Evolutionary conservation across 1,140 invertebrate species (phyloP).

Genomic region (Cherax destructor): DNA sequence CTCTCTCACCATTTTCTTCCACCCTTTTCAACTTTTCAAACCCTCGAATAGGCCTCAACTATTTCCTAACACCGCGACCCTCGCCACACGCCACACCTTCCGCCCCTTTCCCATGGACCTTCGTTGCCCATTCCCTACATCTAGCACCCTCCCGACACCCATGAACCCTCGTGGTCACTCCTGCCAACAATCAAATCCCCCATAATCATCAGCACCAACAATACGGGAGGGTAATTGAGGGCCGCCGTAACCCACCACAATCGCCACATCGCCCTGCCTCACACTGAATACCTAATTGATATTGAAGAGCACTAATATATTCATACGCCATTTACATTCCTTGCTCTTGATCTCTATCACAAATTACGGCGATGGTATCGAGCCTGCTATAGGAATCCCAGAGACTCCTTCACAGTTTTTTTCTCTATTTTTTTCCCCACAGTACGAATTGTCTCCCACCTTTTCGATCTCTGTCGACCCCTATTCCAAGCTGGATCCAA

Average conservation of each 20-base stretch:
- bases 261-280: not conserved
- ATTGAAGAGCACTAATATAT: not conserved
- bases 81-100: no score
- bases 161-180: not conserved
- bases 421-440: no score
- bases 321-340: not conserved
- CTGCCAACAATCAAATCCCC: not conserved
- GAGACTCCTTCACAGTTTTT: not conserved
- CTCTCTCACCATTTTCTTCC: no score
- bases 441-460: no score
- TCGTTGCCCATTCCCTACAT: no score
- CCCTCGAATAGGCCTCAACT: no score
- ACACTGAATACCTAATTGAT: not conserved
- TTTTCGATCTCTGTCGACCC: no score
- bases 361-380: not conserved
- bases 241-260: no score
- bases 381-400: not conserved
- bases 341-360: not conserved
- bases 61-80: no score
- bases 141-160: not conserved
- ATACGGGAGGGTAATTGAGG: not conserved
- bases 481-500: no score
- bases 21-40: no score
- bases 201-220: not conserved
- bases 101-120: no score